Evolutionary conservation across 2,113 vertebrate genomes (phyloP).

Genomic region (Morone saxatilis): DNA sequence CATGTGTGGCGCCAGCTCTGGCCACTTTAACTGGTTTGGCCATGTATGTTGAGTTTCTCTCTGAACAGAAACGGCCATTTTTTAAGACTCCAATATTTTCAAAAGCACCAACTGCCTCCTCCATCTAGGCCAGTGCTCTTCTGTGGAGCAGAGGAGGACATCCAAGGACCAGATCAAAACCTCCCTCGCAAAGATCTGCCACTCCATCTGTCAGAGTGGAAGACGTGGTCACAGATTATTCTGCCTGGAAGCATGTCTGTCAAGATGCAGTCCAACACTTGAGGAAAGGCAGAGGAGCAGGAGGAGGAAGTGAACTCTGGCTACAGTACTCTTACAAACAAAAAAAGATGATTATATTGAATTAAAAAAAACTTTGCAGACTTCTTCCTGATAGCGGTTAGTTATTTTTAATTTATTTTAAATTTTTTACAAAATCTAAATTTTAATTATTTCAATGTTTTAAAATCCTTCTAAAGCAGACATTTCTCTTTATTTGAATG

Average conservation of each 20-base stretch:
- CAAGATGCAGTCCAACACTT: slow-evolving; percentile 28
- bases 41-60: background rate
- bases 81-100: slow-evolving; percentile 26
- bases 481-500: background rate
- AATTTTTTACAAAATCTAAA: background rate
- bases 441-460: background rate
- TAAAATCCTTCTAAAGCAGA: background rate
- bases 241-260: slow-evolving; percentile 38
- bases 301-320: background rate
- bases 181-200: slow-evolving; percentile 42
- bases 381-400: background rate
- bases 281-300: background rate
- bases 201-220: slow-evolving; percentile 59
- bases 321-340: background rate
- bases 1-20: background rate
- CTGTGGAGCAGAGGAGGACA: slow-evolving; percentile 25
- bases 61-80: background rate
- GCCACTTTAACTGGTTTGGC: slow-evolving; percentile 12
- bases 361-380: background rate
- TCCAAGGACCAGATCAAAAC: slow-evolving; percentile 57
- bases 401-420: no score
- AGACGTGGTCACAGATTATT: slow-evolving; percentile 26
- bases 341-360: background rate
- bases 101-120: slow-evolving; percentile 39
- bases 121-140: slow-evolving; percentile 12